Base-by-base conservation (phyloP, 2,888 invertebrate species). In the Oithona nana region DNA sequence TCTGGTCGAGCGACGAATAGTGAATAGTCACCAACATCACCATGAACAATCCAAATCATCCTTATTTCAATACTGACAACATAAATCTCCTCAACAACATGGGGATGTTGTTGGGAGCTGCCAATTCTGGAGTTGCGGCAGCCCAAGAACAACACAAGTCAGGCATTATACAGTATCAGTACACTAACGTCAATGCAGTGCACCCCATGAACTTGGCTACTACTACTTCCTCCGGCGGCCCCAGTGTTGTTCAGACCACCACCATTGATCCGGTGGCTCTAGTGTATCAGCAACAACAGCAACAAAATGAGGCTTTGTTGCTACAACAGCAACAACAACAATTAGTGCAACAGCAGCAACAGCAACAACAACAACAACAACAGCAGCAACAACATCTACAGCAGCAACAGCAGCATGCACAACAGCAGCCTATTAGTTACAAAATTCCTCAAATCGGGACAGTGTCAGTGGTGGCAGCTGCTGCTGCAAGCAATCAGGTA, bases 361-460 rank as follows among this genome's bases (percentile, higher is more conserved):
- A 57, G 6, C 28, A 58, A 13, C 6, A 22, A 2, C 28, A 28
- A 28, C 57, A 57, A 57, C 57, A 57, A 4, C 28, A 26, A 16
- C 28, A 26, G 2, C 11, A 2, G 28, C 28, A 28, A 26, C 29
- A 26, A 4, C 29, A 26, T 11, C 57, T 28, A 29, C 57, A 57
- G 3, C 57, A 57, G 30, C 57, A 57, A 22, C 58, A 58, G n/a
- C 57, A 57, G n/a, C n/a, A n/a, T n/a, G n/a, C n/a, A n/a, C n/a
- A n/a, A 48, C 60, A 60, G 28, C 61, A 61, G 8, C 61, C 61
- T 16, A 61, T 61, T 3, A 54, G 52, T 22, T 61, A 61, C 30
- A 61, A 61, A 28, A 54, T 61, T 8, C 61, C 61, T 13, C 61
- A 61, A n/a, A n/a, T n/a, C n/a, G 52, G n/a, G 22, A 52, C n/a